A percentile compares a stretch with the other conserved stretches of the same genome.
These are phyloP conservation scores for Coregonus suidteri DNA, from an alignment of 2,797 vertebrate genomes.

Conservation along the genomic window DNA sequence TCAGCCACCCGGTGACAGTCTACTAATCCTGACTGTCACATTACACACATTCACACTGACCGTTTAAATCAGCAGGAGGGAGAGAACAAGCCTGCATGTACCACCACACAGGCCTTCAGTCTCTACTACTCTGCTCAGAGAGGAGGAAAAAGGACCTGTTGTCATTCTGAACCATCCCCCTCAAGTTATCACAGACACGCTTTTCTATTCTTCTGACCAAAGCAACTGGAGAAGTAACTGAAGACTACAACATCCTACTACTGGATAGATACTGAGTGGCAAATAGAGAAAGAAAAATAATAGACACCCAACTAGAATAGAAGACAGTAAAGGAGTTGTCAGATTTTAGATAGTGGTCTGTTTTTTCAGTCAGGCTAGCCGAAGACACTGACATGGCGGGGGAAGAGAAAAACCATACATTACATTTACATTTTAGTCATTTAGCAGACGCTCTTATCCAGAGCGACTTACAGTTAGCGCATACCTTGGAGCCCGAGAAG, in stretches of 20 bases:
- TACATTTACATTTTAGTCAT: too few species aligned
- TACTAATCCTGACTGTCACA: slow-evolving; percentile 72
- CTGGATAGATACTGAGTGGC: neutral
- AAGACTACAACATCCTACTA: too few species aligned
- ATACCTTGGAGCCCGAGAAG: slow-evolving; percentile 25
- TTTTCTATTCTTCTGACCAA: neutral
- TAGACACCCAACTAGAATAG: neutral
- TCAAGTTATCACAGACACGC: neutral
- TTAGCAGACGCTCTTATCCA: too few species aligned
- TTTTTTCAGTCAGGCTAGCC: slow-evolving; percentile 60
- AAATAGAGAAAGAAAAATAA: neutral
- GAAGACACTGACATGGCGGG: slow-evolving; percentile 13
- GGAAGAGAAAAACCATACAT: slow-evolving; percentile 47
- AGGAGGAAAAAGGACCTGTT: neutral
- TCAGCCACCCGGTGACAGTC: slow-evolving; percentile 64
- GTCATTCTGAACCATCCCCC: neutral
- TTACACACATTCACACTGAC: slow-evolving; percentile 66
- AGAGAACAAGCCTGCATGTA: slow-evolving; percentile 18
- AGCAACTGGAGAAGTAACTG: neutral
- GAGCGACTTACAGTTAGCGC: too few species aligned
- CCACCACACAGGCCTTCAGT: neutral
- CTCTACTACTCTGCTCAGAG: neutral
- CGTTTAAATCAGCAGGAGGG: slow-evolving; percentile 64
- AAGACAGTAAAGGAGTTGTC: neutral
- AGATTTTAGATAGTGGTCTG: slow-evolving; percentile 8